Evolutionary conservation across 2,797 vertebrate species (phyloP).

Genomic region (Melanogrammus aeglefinus): DNA sequence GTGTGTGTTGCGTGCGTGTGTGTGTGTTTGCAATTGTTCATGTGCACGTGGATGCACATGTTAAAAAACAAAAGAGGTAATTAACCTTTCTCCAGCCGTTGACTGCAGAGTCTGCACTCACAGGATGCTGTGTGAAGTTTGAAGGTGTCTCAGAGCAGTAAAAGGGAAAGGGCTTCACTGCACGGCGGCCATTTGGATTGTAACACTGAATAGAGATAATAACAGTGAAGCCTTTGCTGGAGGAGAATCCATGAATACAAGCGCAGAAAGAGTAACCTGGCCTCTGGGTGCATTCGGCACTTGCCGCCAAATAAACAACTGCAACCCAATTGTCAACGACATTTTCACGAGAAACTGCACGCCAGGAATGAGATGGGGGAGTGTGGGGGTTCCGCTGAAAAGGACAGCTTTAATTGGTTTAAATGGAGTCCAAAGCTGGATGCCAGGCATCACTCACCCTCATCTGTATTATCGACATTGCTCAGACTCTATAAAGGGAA

Average conservation of each 20-base stretch:
- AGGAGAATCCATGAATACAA: not conserved
- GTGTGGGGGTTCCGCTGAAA: conserved; percentile 33
- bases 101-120: not conserved
- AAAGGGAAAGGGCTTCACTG: not conserved
- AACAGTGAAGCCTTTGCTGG: not conserved
- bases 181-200: too few relatives aligned
- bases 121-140: not conserved
- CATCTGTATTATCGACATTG: conserved; percentile 21
- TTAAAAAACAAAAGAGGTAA: not conserved
- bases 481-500: conserved; percentile 4
- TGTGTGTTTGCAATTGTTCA: not conserved
- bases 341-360: conserved; percentile 5
- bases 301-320: conserved; percentile 8
- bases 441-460: conserved; percentile 22
- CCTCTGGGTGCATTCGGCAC: conserved; percentile 14
- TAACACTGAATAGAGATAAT: not conserved
- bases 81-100: not conserved
- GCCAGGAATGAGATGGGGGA: conserved; percentile 11
- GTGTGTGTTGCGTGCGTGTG: not conserved
- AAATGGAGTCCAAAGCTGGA: conserved; percentile 22
- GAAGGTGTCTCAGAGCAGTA: conserved; percentile 1
- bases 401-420: conserved; percentile 49
- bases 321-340: conserved; percentile 11
- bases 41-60: too few relatives aligned
- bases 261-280: not conserved